Base-by-base conservation (phyloP, 2,888 invertebrate genomes). In the Syrista parreyssii region DNA sequence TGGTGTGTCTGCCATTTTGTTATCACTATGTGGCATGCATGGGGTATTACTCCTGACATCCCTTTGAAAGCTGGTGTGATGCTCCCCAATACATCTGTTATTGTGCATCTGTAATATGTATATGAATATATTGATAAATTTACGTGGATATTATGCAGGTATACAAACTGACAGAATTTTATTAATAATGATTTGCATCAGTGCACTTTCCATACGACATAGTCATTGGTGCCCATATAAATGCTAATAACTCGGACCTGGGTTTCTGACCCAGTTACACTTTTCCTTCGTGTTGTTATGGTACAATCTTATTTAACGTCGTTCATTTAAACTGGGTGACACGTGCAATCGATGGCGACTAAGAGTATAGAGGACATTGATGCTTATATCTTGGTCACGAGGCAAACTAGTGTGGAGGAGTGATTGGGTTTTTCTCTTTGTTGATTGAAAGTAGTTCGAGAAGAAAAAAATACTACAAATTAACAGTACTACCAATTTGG, bases 151-250 rank as follows among this genome's bases (percentile, higher is more conserved):
- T n/a, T n/a, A n/a, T n/a, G 55, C 23, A 55, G 55, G 55, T 55
- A 4, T 15, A 4, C 1, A 23, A 84, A 83, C 84, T 84, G 85
- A 85, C 82, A 83, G 82, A 82, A 81, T 84, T 86, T 86, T 86
- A 85, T 85, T 84, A 82, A 82, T 77, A 76, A 78, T 83, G 79
- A 86, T 85, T 84, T 84, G 85, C 86, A 86, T 85, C 83, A 80
- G 80, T 80, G 84, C 82, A 84, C 84, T 86, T 85, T 84, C 86
- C 81, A 85, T 80, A 82, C 83, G 82, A 82, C 81, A 78, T 81
- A 78, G 75, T 76, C 79, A 80, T 82, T 76, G 80, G 71, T 82
- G 81, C 76, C 82, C 83, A 84, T 85, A 85, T 85, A 86, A 86
- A 86, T 85, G 85, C 85, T 84, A 85, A 86, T 85, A 77, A 82